phyloP scores from a whole-genome alignment of 2,797 vertebrate genomes.

The Falco cherrug region DNA sequence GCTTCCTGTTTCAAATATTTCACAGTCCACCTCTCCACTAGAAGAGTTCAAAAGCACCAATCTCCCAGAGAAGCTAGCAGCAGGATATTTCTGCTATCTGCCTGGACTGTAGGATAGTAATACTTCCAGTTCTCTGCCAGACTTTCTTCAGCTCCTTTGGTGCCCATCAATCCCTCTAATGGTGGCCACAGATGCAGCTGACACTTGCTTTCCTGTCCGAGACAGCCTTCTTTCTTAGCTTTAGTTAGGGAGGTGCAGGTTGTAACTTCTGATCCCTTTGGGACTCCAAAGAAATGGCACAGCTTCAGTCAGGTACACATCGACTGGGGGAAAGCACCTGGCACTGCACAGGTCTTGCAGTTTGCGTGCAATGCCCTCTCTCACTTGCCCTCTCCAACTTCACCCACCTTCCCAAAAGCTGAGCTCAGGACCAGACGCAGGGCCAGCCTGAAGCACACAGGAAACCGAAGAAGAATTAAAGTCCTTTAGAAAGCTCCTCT shows the following conservation, averaged over 20 bases:
- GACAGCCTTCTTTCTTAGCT: neutral
- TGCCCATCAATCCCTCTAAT: neutral
- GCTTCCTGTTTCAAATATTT: neutral
- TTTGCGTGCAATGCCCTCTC: accelerated
- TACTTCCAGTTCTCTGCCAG: neutral
- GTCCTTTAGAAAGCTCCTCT: neutral
- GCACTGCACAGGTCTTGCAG: accelerated
- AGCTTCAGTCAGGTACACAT: neutral
- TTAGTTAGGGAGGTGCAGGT: neutral
- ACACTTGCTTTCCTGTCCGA: accelerated
- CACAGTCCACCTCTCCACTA: neutral
- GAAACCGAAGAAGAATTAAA: neutral
- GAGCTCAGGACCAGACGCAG: neutral
- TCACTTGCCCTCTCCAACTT: neutral
- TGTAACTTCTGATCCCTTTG: neutral
- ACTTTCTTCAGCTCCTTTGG: neutral
- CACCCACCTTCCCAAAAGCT: neutral
- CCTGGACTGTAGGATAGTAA: neutral
- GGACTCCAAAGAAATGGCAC: neutral
- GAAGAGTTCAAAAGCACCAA: neutral
- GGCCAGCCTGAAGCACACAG: neutral
- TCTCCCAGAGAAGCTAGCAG: neutral
- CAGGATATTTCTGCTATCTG: neutral
- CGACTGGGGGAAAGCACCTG: neutral
- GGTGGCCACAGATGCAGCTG: neutral